Percentiles rank a stretch among this genome's conserved stretches.
phyloP scores from a whole-genome alignment of 2,797 vertebrate species.

The Pangasius macronema region DNA sequence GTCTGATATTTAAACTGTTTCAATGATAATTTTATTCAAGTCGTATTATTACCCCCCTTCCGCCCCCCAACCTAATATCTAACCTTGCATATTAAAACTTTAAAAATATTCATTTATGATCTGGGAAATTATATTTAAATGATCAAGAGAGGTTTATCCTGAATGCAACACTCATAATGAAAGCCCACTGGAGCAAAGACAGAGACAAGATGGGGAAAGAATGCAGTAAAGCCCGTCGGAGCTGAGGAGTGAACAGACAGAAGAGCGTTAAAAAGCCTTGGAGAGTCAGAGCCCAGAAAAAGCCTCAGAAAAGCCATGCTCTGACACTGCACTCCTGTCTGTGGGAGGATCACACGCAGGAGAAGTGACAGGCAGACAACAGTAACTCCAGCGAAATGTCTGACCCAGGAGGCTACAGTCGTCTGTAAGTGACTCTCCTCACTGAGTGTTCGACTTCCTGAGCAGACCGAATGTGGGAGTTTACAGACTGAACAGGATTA shows the following conservation, averaged over 20 bases:
- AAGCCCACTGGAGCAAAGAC: constrained; percentile 47
- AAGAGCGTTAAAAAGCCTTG: constrained; percentile 51
- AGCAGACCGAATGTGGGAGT: constrained; percentile 40
- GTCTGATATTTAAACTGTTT: background rate
- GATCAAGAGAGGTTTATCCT: constrained; percentile 57
- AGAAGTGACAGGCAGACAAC: constrained; percentile 73
- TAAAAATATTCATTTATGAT: background rate
- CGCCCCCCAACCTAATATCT: background rate
- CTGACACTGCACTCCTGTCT: constrained; percentile 56
- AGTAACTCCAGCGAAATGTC: constrained; percentile 65
- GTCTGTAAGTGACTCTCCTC: constrained; percentile 71
- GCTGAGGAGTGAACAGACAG: constrained; percentile 57
- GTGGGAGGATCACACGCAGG: constrained; percentile 55
- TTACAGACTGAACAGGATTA: constrained; percentile 39
- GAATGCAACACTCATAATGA: constrained; percentile 45
- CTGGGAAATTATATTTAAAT: background rate
- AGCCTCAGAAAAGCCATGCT: constrained; percentile 58
- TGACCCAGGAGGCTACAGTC: constrained; percentile 62
- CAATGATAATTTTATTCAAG: background rate
- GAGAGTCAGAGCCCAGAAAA: constrained; percentile 60
- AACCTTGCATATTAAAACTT: background rate
- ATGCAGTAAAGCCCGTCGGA: constrained; percentile 48
- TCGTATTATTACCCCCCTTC: background rate
- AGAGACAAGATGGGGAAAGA: constrained; percentile 22
- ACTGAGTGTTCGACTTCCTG: constrained; percentile 45